phyloP scores from a whole-genome alignment of 1,140 invertebrate species.

The Neodiprion pinetum region DNA sequence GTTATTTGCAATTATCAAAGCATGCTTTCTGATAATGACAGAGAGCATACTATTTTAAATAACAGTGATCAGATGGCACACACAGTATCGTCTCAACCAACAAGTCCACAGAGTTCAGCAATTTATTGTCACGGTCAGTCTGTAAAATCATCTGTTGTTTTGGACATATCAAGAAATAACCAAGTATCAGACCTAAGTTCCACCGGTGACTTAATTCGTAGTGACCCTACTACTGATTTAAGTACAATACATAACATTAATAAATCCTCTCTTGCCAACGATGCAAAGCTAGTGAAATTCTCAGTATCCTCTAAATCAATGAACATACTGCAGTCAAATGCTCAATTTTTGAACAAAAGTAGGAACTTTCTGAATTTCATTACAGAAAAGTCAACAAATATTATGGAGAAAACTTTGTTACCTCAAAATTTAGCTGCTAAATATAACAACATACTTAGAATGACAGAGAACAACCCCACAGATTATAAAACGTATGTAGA shows the following conservation, averaged over 20 bases:
- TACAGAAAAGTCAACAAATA: conserved; percentile 58
- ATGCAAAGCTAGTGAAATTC: conserved; percentile 53
- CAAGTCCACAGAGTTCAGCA: too few relatives aligned
- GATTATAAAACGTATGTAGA: not conserved
- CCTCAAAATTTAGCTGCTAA: conserved; percentile 45
- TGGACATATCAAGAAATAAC: too few relatives aligned
- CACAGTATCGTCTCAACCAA: too few relatives aligned
- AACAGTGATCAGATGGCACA: too few relatives aligned
- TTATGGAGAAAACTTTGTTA: conserved; percentile 56
- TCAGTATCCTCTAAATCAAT: conserved; percentile 50
- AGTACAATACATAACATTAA: not conserved
- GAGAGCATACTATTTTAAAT: too few relatives aligned
- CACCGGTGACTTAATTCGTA: not conserved
- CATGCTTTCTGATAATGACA: too few relatives aligned
- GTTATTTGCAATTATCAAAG: too few relatives aligned
- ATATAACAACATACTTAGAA: conserved; percentile 37
- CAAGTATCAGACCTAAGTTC: too few relatives aligned
- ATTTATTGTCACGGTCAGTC: too few relatives aligned
- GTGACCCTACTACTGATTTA: not conserved
- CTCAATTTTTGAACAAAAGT: conserved; percentile 55
- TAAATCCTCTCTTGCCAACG: conserved; percentile 40
- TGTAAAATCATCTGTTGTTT: too few relatives aligned
- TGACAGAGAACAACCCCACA: not conserved
- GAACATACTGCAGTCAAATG: conserved; percentile 53
- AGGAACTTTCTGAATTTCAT: conserved; percentile 55